phyloP scores from a whole-genome alignment of 1,140 invertebrate species.

The Pristionchus pacificus region DNA sequence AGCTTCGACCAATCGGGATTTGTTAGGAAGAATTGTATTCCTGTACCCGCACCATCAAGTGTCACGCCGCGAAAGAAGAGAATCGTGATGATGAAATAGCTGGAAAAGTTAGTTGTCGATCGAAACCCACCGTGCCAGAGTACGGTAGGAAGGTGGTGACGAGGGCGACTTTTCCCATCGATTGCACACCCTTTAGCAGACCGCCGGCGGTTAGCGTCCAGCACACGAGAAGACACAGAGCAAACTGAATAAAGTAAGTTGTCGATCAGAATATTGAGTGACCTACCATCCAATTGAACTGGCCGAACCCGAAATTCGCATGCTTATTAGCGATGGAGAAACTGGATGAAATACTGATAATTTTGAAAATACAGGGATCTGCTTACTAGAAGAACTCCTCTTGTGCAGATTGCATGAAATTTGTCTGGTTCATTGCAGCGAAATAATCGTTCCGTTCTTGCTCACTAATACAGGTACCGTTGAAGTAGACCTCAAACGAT shows the following conservation, averaged over 20 bases:
- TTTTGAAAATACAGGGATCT: background rate
- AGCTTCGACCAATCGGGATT: conserved; percentile 30
- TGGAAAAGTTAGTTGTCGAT: background rate
- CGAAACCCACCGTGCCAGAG: no score
- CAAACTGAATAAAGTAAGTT: background rate
- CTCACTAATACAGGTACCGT: background rate
- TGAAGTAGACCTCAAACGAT: background rate
- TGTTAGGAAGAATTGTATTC: conserved; percentile 66
- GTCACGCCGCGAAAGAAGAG: background rate
- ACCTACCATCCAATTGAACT: background rate
- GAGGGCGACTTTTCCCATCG: background rate
- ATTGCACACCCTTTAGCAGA: background rate
- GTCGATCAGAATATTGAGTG: background rate
- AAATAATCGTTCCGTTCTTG: background rate
- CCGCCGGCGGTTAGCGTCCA: background rate
- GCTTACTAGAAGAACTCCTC: background rate
- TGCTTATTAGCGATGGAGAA: background rate
- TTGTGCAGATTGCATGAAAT: no score
- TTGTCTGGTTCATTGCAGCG: background rate
- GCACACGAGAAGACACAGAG: background rate
- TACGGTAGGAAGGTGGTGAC: background rate
- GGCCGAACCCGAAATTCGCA: background rate
- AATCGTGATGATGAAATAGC: background rate
- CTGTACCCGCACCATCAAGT: conserved; percentile 63
- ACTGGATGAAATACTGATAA: background rate